Conservation (phyloP, 2,888 invertebrate species). For the Orchesellides sinensis region DNA sequence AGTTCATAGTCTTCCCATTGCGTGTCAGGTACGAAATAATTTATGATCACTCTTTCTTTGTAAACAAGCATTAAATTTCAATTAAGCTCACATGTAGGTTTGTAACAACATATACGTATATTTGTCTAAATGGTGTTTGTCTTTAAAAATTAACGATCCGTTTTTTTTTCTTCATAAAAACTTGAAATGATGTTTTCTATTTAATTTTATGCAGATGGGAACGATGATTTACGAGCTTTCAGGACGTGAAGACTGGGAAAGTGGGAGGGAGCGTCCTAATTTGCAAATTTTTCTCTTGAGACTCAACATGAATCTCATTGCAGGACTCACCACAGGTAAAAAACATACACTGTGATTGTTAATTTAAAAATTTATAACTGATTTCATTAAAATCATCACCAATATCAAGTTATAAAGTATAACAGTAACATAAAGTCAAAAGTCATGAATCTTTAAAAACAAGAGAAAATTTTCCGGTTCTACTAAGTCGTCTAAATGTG, state of each 20-base stretch:
- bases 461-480: background rate
- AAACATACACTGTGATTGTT: too few species aligned
- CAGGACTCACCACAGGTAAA: slow-evolving; percentile 72
- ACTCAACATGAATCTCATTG: slow-evolving; percentile 73
- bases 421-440: too few species aligned
- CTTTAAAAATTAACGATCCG: slow-evolving; percentile 17
- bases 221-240: slow-evolving; percentile 71
- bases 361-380: background rate
- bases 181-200: slow-evolving; percentile 9
- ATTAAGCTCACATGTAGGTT: slow-evolving; percentile 24
- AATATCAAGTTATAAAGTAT: too few species aligned
- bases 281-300: slow-evolving; percentile 72
- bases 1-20: slow-evolving; percentile 69
- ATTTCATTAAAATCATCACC: too few species aligned
- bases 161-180: slow-evolving; percentile 6
- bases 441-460: background rate
- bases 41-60: background rate
- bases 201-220: slow-evolving; percentile 61
- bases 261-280: slow-evolving; percentile 69
- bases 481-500: too few species aligned
- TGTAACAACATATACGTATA: background rate
- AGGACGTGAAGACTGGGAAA: slow-evolving; percentile 69
- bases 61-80: slow-evolving; percentile 28
- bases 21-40: slow-evolving; percentile 65
- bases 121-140: background rate